Conservation (phyloP, 2,113 vertebrate species). For the Oreocharis arfaki region DNA sequence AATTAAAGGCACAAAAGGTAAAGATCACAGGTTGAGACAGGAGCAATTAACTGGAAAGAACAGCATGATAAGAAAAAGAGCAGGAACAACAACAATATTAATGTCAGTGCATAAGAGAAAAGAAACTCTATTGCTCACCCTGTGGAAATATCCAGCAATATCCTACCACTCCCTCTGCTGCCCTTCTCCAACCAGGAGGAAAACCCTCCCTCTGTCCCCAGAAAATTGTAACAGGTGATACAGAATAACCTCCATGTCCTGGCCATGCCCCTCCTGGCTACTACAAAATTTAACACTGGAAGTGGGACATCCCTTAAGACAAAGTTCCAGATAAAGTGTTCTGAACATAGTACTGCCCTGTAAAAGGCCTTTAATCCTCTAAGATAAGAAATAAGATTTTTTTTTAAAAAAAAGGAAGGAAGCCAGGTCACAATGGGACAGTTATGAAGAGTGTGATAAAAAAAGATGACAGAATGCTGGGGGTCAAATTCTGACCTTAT, state of each 20-base stretch:
- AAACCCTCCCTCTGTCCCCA: not conserved
- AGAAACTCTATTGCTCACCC: not conserved
- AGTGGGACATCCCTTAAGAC: not conserved
- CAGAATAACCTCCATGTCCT: not conserved
- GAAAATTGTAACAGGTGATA: not conserved
- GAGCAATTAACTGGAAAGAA: not conserved
- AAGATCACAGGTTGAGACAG: not conserved
- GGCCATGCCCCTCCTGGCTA: not conserved
- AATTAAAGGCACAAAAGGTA: not conserved
- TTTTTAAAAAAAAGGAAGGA: too few relatives aligned
- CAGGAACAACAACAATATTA: not conserved
- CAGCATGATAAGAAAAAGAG: not conserved
- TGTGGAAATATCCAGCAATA: not conserved
- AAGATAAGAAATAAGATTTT: not conserved
- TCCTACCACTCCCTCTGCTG: rapidly evolving
- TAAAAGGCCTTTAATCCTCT: not conserved
- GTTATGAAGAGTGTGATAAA: not conserved
- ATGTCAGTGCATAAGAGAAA: not conserved
- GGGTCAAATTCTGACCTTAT: not conserved
- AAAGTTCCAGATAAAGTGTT: not conserved
- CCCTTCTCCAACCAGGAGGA: not conserved
- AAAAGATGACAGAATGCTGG: not conserved
- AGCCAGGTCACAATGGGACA: not conserved
- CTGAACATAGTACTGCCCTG: rapidly evolving
- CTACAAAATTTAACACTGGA: not conserved